A percentile compares a stretch with the other conserved stretches of the same genome.
Conservation (phyloP, 2,888 invertebrate genomes). For the Melikaiella ostensackeni region DNA sequence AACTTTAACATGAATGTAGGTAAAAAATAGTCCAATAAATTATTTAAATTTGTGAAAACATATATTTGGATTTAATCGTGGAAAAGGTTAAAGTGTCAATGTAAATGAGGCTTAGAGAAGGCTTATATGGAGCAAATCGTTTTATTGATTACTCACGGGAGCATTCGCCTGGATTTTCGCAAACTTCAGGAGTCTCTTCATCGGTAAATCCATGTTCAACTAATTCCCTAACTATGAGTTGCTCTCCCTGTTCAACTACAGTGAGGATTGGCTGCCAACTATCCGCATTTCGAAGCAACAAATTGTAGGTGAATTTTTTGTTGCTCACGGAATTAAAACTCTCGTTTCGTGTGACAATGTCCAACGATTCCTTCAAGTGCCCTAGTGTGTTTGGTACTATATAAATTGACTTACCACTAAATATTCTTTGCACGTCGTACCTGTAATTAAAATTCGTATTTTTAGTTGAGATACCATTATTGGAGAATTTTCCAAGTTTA, state of each 20-base stretch:
- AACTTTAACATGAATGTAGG: too few species aligned
- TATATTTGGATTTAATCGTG: not conserved
- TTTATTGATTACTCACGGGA: constrained; percentile 68
- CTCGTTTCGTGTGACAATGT: constrained; percentile 62
- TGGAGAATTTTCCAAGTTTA: not conserved
- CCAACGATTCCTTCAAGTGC: constrained; percentile 69
- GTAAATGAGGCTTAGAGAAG: constrained; percentile 34
- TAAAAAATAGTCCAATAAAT: too few species aligned
- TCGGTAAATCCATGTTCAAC: constrained; percentile 61
- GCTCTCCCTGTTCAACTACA: constrained; percentile 75
- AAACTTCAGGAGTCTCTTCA: constrained; percentile 60
- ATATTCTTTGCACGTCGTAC: constrained; percentile 68
- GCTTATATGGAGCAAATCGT: constrained; percentile 43
- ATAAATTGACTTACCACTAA: constrained; percentile 67
- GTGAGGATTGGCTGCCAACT: constrained; percentile 78
- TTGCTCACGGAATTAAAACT: constrained; percentile 68
- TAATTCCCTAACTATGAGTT: constrained; percentile 59
- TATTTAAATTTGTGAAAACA: too few species aligned
- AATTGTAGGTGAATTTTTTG: constrained; percentile 71
- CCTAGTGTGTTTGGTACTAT: constrained; percentile 63
- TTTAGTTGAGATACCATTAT: not conserved
- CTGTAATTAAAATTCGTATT: constrained; percentile 53
- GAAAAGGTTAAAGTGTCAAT: not conserved
- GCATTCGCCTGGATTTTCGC: constrained; percentile 71
- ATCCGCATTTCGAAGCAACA: constrained; percentile 67